Evolutionary conservation across 2,113 vertebrate genomes (phyloP), one percentile per base, ranked within the genome.

Genomic region (Toxostoma redivivum): DNA sequence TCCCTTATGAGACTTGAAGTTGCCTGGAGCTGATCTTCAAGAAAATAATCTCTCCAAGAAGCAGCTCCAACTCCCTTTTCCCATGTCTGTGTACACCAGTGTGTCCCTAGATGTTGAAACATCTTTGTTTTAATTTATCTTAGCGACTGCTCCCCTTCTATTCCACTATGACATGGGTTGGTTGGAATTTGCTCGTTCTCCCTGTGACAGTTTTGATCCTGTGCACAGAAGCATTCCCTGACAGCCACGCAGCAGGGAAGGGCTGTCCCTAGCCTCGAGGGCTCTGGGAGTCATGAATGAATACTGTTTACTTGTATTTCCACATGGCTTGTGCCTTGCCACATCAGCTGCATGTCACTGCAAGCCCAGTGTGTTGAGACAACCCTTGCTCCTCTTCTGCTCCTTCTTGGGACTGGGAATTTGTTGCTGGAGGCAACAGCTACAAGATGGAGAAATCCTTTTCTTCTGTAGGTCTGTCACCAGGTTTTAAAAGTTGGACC

Each of bases 201-300:
- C 76, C 87, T 4, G 0, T 84, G 53, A 57, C 92, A 85, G 71
- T 92, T 97, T 98, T 97, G 95, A 97, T 97, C 93, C 89, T 69
- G 73, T 15, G 27, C 90, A 92, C 80, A 84, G 88, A 94, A 96
- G 93, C 58, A 67, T 93, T 97, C 91, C 93, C 81, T 97, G 97
- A 95, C 96, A 98, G 86, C 45, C 96, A 97, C 93, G 85, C 92
- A 94, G 95, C 96, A 97, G 96, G 88, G 95, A 86, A 95, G 93
- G 96, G 74, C 88, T 96, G 94, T 94, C 95, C 94, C 88, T 77
- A 37, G 86, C 96, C 97, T 71, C 12, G 3, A 88, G 92, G 93
- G 91, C 96, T 95, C 91, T 1, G 10, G 86, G 93, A 94, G 31
- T 93, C 93, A 93, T 96, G 96, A 97, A 97, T 96, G 97, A 96